Base-by-base conservation (phyloP, 1,140 invertebrate species). In the Zaprionus gabonicus region DNA sequence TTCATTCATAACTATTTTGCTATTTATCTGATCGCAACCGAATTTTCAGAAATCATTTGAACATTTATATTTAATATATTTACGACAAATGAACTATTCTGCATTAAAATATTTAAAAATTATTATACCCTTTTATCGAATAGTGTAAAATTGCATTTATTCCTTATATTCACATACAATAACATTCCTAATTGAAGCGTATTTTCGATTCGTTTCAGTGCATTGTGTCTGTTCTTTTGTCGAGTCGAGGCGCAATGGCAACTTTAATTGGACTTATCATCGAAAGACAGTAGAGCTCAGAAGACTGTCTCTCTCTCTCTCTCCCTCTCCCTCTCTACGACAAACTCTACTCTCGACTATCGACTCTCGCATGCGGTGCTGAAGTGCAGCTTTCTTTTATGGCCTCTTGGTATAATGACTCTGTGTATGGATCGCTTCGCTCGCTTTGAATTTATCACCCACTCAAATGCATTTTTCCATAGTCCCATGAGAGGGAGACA, bases 191-290 rank as follows among this genome's bases (percentile, higher is more conserved):
- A 13, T 41, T 41, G 5, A 5, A 41, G 63, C 51, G 44, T 60
- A 73, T 74, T 70, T 56, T 38, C 28, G 27, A 69, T 74, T 74
- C 71, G 66, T 31, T 56, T 10, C 20, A 7, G 12, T 62, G 13
- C 44, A 28, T 44, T 17, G 20, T 34, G 9, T 34, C 1, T 9
- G 0, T 13, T 28, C 36, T 28, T 15, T 55, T 59, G 53, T 36
- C 23, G 20, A 62, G 23, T 69, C 51, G 31, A 34, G 31, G 49
- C 36, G 67, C 72, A 75, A 75, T 80, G 81, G 67, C 85, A 85
- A 88, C 72, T 90, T 90, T 90, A 90, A 91, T 90, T 90, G 85
- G 86, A 91, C 85, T 90, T 90, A 90, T 90, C 85, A 91, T 71
- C 69, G 72, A 67, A 68, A 67, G 71, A 75, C 64, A 70, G 72